These are phyloP conservation scores for Mormoops blainvillei DNA, from an alignment of 2,113 vertebrate genomes.

Conservation along the genomic window DNA sequence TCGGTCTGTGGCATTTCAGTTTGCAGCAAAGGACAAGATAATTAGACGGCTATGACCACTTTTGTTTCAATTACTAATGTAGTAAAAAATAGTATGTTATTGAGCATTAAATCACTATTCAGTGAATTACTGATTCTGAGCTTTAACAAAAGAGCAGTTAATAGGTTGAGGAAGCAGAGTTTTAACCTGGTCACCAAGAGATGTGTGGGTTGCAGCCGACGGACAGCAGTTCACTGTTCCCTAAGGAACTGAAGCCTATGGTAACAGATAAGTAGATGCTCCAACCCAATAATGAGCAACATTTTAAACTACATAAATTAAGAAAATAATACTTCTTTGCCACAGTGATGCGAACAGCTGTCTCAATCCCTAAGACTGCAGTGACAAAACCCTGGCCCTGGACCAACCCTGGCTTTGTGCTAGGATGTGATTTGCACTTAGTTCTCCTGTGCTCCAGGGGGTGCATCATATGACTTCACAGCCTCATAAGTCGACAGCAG, in stretches of 20 bases:
- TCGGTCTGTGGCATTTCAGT: not conserved
- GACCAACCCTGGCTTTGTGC: too few relatives aligned
- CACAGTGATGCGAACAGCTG: not conserved
- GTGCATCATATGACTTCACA: too few relatives aligned
- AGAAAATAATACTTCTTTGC: not conserved
- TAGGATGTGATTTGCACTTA: accelerated
- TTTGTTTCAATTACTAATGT: constrained; percentile 20
- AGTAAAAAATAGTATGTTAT: not conserved
- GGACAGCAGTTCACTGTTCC: not conserved
- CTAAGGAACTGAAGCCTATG: not conserved
- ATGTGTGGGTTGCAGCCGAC: not conserved
- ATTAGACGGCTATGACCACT: not conserved
- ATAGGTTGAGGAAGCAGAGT: not conserved
- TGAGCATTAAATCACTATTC: not conserved
- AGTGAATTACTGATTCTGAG: not conserved
- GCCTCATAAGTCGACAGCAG: accelerated
- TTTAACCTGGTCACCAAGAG: not conserved
- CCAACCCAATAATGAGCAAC: not conserved
- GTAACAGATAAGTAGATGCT: too few relatives aligned
- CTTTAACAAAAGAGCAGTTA: not conserved
- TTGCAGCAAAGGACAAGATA: not conserved
- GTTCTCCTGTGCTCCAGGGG: accelerated
- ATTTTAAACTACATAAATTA: not conserved
- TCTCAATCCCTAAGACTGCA: not conserved
- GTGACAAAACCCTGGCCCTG: not conserved